phyloP scores from a whole-genome alignment of 2,113 vertebrate genomes.

The Oncorhynchus keta region DNA sequence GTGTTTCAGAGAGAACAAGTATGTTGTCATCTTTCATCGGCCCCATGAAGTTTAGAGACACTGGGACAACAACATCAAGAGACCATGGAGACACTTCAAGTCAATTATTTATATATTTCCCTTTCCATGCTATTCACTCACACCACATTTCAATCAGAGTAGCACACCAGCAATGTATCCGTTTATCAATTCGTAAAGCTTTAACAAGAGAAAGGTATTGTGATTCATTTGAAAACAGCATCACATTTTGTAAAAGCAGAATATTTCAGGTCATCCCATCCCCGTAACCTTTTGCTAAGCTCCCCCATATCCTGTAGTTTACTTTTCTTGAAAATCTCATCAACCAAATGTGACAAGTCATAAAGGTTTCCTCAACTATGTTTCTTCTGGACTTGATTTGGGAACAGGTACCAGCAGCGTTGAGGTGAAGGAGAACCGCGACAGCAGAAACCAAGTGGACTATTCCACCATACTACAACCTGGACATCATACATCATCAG shows the following conservation, averaged over 20 bases:
- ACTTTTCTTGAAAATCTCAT: background rate
- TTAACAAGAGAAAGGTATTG: too few relatives aligned
- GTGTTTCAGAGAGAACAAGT: constrained; percentile 85
- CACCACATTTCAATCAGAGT: background rate
- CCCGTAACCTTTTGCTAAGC: background rate
- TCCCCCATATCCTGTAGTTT: background rate
- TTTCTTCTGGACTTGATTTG: background rate
- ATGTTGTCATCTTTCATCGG: constrained; percentile 90
- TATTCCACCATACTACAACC: constrained; percentile 61
- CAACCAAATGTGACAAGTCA: too few relatives aligned
- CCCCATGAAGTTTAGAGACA: constrained; percentile 93
- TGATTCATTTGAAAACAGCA: too few relatives aligned
- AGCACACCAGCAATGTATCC: background rate
- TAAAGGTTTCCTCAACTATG: background rate
- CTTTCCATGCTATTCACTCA: background rate
- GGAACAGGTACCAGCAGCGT: constrained; percentile 90
- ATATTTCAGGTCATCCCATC: too few relatives aligned
- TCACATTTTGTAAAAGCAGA: too few relatives aligned
- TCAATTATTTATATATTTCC: constrained; percentile 59
- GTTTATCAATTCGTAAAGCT: too few relatives aligned
- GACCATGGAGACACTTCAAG: constrained; percentile 96
- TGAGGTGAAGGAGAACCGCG: constrained; percentile 95
- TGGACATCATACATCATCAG: constrained; percentile 65
- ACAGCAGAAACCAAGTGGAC: constrained; percentile 87
- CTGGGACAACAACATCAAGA: constrained; percentile 77